These are phyloP conservation scores for Trichoplusia ni DNA, from an alignment of 1,140 invertebrate species.

Conservation along the genomic window DNA sequence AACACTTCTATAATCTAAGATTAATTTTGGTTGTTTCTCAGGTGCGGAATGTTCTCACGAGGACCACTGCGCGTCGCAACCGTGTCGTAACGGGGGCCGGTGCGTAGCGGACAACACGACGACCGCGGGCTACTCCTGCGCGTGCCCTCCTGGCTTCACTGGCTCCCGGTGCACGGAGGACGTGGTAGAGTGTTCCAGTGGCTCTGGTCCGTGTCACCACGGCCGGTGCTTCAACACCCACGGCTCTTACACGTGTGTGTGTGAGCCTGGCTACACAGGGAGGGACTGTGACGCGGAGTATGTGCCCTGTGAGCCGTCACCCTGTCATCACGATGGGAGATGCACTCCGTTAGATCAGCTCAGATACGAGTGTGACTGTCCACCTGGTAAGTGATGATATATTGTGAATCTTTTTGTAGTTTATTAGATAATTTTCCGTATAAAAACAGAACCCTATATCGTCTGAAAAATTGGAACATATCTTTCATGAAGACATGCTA, in stretches of 20 bases:
- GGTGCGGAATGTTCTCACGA: conserved; percentile 93
- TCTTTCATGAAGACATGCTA: no score
- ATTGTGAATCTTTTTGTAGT: no score
- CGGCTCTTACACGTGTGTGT: conserved; percentile 95
- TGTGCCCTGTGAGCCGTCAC: conserved; percentile 94
- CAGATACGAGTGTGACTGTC: conserved; percentile 92
- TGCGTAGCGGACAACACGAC: conserved; percentile 87
- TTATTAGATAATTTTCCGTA: no score
- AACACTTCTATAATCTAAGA: neutral
- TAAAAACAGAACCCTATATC: no score
- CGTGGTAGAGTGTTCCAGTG: conserved; percentile 92
- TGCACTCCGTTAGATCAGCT: conserved; percentile 89
- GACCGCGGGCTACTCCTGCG: conserved; percentile 87
- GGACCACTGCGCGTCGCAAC: conserved; percentile 94
- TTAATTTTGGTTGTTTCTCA: conserved; percentile 75
- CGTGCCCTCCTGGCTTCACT: conserved; percentile 92
- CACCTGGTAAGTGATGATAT: conserved; percentile 87
- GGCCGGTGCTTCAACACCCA: conserved; percentile 94
- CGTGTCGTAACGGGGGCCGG: conserved; percentile 92
- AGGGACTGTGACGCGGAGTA: conserved; percentile 95
- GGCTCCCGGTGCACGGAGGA: conserved; percentile 93
- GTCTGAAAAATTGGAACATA: no score
- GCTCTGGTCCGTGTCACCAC: conserved; percentile 88
- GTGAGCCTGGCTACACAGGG: conserved; percentile 93
- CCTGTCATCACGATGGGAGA: conserved; percentile 93